Evolutionary conservation across 2,888 invertebrate genomes (phyloP), one percentile per base, ranked within the genome.

Genomic region (Amiota mariae): DNA sequence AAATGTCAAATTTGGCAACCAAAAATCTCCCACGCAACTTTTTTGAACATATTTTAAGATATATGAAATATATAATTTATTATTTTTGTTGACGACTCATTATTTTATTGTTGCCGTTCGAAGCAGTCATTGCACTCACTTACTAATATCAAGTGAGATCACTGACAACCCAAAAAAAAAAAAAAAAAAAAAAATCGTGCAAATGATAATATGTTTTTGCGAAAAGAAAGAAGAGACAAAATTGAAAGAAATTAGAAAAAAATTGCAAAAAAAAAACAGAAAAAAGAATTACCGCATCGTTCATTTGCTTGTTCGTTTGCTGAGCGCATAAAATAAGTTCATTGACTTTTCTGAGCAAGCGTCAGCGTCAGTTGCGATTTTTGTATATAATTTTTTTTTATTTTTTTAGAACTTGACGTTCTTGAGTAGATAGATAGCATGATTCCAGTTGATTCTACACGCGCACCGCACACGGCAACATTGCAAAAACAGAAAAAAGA

Each of bases 271-370:
- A 70, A 74, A 73, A 49, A 47, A 72, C n/a, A n/a, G n/a, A n/a
- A n/a, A n/a, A 72, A 70, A 80, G 71, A 15, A 76, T 66, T 20
- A 67, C 51, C 51, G 51, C 67, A 54, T 68, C 67, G 51, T 36
- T 63, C 11, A 12, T 12, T 36, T 9, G n/a, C 48, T 9, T 1
- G 49, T 36, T 66, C 66, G 49, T n/a, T 59, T 59, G 49, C 71
- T 49, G 66, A 76, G 75, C 79, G 82, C 87, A 85, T 87, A 81
- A 77, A 78, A 36, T 36, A 80, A 85, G 85, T 85, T 85, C 85
- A 83, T 82, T 85, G 85, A 86, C 84, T 81, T 80, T 73, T n/a
- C 49, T 15, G 63, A 48, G 20, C 59, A 20, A 64, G 47, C 66
- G 49, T 47, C 48, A 48, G n/a, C 66, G 66, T 63, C 46, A 46